Evolutionary conservation across 2,113 vertebrate species (phyloP).

Genomic region (Hemibagrus wyckioides): DNA sequence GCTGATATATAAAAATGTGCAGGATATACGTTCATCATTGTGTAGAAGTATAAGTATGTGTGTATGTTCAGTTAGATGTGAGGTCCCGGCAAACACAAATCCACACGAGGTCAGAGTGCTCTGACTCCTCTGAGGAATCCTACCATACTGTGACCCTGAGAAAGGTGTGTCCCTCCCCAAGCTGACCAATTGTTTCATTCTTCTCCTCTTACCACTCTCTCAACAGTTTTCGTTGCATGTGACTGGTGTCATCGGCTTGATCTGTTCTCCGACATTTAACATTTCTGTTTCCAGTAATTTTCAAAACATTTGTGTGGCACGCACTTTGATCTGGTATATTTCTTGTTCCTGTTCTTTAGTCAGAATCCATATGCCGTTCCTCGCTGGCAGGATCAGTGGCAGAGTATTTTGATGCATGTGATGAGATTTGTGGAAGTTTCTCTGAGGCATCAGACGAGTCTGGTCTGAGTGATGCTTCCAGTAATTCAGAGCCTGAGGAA

Average conservation of each 20-base stretch:
- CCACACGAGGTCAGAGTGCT: conserved; percentile 76
- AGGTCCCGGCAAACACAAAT: conserved; percentile 67
- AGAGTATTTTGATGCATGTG: conserved; percentile 81
- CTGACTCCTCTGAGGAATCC: conserved; percentile 74
- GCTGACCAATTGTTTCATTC: neutral
- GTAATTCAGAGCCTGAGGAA: conserved; percentile 69
- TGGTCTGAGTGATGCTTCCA: conserved; percentile 72
- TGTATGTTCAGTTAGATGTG: conserved; percentile 63
- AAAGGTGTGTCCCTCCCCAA: conserved; percentile 65
- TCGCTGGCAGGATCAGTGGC: conserved; percentile 78
- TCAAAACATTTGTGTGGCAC: neutral
- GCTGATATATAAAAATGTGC: neutral
- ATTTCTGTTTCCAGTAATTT: neutral
- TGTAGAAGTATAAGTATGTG: conserved; percentile 30
- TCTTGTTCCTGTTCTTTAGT: conserved; percentile 55
- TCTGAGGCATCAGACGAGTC: conserved; percentile 79
- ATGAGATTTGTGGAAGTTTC: conserved; percentile 76
- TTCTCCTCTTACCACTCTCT: neutral
- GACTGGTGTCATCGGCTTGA: conserved; percentile 3
- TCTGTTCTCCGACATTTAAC: neutral
- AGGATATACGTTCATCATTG: neutral
- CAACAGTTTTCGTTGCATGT: conserved; percentile 9
- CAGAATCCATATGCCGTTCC: conserved; percentile 63
- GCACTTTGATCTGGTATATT: conserved; percentile 10
- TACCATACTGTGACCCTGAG: conserved; percentile 74